These are phyloP conservation scores for Nineta flava DNA, from an alignment of 2,888 invertebrate genomes.

Conservation along the genomic window DNA sequence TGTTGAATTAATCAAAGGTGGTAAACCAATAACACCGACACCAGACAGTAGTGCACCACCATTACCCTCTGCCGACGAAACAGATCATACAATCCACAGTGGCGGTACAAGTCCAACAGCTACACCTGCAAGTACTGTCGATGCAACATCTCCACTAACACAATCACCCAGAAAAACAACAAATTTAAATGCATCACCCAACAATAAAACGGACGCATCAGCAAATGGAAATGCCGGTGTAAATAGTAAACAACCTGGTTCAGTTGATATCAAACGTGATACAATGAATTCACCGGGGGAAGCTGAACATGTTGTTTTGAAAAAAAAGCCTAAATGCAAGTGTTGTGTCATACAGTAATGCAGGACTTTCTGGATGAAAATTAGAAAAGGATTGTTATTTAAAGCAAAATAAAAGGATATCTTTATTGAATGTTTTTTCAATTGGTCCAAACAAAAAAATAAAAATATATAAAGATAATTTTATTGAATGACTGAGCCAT, in stretches of 20 bases:
- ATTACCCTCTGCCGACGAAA: slow-evolving; percentile 33
- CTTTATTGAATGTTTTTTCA: background rate
- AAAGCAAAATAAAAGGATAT: too few species aligned
- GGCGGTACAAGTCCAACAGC: slow-evolving; percentile 4
- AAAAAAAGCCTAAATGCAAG: slow-evolving; percentile 91
- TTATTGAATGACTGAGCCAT: background rate
- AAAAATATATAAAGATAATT: background rate
- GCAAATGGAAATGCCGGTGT: slow-evolving; percentile 25
- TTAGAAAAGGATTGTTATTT: too few species aligned
- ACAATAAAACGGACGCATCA: slow-evolving; percentile 22
- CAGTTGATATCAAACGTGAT: slow-evolving; percentile 54
- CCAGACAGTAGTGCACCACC: slow-evolving; percentile 38
- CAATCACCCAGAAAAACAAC: slow-evolving; percentile 28
- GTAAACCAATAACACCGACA: slow-evolving; percentile 69
- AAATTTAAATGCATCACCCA: slow-evolving; percentile 31
- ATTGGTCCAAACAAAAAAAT: background rate
- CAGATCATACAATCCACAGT: slow-evolving; percentile 22
- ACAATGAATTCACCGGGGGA: slow-evolving; percentile 56
- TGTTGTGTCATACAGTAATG: slow-evolving; percentile 83
- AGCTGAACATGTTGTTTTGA: slow-evolving; percentile 81
- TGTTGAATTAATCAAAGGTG: slow-evolving; percentile 84
- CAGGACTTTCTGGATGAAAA: slow-evolving; percentile 37
- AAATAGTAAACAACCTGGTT: slow-evolving; percentile 24
- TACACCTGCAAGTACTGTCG: slow-evolving; percentile 11
- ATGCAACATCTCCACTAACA: slow-evolving; percentile 20